phyloP scores from a whole-genome alignment of 2,888 invertebrate species.

The Choristoneura rosaceana region DNA sequence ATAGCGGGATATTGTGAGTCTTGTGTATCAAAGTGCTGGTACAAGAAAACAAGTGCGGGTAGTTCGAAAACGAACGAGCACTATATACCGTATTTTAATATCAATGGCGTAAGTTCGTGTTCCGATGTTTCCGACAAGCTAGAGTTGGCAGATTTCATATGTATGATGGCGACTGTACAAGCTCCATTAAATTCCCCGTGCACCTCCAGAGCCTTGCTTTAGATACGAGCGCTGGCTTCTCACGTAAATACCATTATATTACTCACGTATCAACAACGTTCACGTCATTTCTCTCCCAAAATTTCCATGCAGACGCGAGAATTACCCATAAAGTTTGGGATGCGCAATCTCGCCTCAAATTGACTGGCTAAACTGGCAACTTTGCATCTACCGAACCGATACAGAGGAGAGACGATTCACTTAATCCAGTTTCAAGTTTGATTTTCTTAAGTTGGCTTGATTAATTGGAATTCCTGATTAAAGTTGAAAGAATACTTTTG shows the following conservation, averaged over 20 bases:
- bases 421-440: slow-evolving; percentile 29
- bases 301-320: slow-evolving; percentile 13
- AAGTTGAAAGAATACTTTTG: slow-evolving; percentile 27
- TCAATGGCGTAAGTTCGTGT: too few species aligned
- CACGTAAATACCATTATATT: neutral
- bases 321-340: slow-evolving; percentile 20
- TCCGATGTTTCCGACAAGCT: too few species aligned
- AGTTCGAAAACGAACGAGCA: too few species aligned
- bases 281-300: slow-evolving; percentile 9
- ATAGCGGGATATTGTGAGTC: too few species aligned
- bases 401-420: slow-evolving; percentile 15
- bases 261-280: slow-evolving; percentile 1
- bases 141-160: too few species aligned
- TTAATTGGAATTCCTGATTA: slow-evolving; percentile 36
- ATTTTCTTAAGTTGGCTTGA: slow-evolving; percentile 16
- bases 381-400: neutral
- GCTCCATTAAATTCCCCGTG: too few species aligned
- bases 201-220: too few species aligned
- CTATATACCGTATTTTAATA: too few species aligned
- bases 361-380: neutral
- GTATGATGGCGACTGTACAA: too few species aligned
- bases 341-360: slow-evolving; percentile 21
- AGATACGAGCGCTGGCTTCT: too few species aligned
- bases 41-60: too few species aligned
- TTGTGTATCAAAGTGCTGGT: too few species aligned